Conservation (phyloP, 1,140 invertebrate genomes). For the Bombus superbus region DNA sequence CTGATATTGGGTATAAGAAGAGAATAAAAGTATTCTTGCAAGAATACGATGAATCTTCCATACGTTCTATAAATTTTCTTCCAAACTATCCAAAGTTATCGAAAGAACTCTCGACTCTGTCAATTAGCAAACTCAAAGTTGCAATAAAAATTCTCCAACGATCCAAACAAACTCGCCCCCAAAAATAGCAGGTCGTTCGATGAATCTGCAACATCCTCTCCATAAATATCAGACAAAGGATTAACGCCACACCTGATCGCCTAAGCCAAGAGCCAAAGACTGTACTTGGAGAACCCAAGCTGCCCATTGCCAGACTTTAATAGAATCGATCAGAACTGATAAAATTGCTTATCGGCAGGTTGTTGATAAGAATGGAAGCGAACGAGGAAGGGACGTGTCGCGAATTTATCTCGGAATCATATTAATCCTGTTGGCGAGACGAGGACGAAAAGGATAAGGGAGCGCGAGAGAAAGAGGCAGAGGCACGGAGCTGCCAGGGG, state of each 20-base stretch:
- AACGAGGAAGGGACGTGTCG: neutral
- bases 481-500: neutral
- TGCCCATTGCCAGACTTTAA: neutral
- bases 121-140: neutral
- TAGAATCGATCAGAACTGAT: slow-evolving; percentile 41
- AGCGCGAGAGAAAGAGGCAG: neutral
- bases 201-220: neutral
- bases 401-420: slow-evolving; percentile 42
- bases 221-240: neutral
- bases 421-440: too few species aligned
- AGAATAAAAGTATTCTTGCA: too few species aligned
- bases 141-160: neutral
- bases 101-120: neutral
- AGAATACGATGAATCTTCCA: too few species aligned
- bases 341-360: slow-evolving; percentile 44
- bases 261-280: neutral
- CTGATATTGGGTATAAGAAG: too few species aligned
- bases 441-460: neutral
- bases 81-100: too few species aligned
- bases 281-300: neutral
- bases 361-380: neutral
- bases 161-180: neutral
- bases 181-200: neutral
- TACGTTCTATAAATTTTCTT: too few species aligned
- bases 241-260: neutral